phyloP scores from a whole-genome alignment of 2,797 vertebrate species.

The Trachops cirrhosus region DNA sequence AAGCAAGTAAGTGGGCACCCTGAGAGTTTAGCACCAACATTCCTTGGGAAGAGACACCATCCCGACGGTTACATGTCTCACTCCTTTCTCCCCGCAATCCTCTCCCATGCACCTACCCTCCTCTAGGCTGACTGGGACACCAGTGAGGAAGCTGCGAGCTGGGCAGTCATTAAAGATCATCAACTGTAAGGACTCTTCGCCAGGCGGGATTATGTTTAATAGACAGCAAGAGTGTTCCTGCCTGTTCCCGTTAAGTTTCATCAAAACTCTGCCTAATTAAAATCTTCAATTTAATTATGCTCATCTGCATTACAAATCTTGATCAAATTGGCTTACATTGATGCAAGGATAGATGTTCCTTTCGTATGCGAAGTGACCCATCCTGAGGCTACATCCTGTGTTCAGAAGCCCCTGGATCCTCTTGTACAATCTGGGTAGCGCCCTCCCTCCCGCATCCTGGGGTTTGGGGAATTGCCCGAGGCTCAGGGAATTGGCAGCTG shows the following conservation, averaged over 20 bases:
- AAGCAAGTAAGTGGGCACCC: background rate
- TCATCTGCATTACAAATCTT: slow-evolving; percentile 65
- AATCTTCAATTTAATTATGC: slow-evolving; percentile 73
- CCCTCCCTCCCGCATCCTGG: background rate
- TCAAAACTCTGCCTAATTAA: slow-evolving; percentile 75
- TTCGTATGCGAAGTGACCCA: background rate
- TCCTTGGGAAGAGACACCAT: background rate
- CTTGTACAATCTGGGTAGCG: background rate
- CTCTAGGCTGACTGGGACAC: background rate
- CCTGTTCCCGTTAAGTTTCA: slow-evolving; percentile 55
- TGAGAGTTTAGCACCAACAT: background rate
- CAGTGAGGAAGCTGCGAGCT: background rate
- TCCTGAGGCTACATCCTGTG: background rate
- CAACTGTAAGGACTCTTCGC: slow-evolving; percentile 45
- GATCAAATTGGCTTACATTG: slow-evolving; percentile 64
- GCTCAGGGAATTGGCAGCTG: background rate
- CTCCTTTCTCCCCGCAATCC: accelerated
- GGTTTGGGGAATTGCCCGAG: background rate
- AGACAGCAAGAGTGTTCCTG: slow-evolving; percentile 61
- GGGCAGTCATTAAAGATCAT: slow-evolving; percentile 51
- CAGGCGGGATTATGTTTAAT: slow-evolving; percentile 47
- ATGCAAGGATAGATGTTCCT: slow-evolving; percentile 59
- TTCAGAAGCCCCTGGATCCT: background rate
- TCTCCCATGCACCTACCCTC: background rate
- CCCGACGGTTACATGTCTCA: accelerated